A percentile compares a stretch with the other conserved stretches of the same genome.
Conservation (phyloP, 1,140 invertebrate species). For the Eurosta solidaginis region DNA sequence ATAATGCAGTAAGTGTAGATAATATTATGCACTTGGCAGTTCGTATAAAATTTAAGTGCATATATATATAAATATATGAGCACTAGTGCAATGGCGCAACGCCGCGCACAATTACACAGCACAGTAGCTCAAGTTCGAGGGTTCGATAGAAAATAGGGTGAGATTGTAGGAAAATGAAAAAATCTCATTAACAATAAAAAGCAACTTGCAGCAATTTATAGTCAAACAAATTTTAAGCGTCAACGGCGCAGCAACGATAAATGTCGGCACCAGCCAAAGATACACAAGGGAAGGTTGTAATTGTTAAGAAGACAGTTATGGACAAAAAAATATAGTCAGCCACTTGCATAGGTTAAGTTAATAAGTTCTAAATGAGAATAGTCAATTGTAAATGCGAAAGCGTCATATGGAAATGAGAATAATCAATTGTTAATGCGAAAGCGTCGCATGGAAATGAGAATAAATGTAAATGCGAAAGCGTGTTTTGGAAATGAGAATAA, state of each 20-base stretch:
- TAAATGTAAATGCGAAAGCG: no score
- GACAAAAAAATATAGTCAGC: no score
- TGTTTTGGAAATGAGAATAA: no score
- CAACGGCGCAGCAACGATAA: neutral
- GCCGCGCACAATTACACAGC: neutral
- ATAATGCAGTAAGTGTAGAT: neutral
- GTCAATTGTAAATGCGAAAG: no score
- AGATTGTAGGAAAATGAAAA: constrained; percentile 29
- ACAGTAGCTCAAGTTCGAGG: neutral
- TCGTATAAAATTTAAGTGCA: no score
- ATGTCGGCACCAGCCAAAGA: neutral
- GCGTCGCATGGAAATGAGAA: no score
- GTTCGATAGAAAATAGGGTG: neutral
- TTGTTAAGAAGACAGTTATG: no score
- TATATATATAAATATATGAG: neutral
- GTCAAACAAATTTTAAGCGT: neutral
- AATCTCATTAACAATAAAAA: constrained; percentile 57
- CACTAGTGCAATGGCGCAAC: neutral
- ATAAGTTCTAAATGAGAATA: no score
- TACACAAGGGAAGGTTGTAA: neutral
- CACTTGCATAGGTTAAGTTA: no score
- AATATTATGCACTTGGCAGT: neutral
- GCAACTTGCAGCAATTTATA: constrained; percentile 29
- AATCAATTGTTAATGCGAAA: no score
- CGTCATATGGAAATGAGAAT: no score